Evolutionary conservation across 2,888 invertebrate genomes (phyloP).

Genomic region (Tholera decimalis): DNA sequence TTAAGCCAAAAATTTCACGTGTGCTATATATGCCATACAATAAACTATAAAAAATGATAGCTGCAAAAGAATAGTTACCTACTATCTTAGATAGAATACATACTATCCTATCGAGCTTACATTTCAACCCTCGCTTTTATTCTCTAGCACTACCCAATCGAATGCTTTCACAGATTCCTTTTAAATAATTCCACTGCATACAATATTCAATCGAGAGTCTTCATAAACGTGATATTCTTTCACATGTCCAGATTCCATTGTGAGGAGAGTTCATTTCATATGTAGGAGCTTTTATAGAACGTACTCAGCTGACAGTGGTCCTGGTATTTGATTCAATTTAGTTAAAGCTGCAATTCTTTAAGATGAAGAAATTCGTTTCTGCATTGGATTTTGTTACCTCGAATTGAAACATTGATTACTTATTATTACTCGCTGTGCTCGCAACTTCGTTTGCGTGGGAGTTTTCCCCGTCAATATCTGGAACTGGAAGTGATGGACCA

Average conservation of each 20-base stretch:
- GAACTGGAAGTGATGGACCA: too few relatives aligned
- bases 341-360: neutral
- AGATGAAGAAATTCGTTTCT: constrained; percentile 11
- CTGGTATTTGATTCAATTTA: constrained; percentile 50
- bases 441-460: too few relatives aligned
- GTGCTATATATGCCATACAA: too few relatives aligned
- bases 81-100: constrained; percentile 3
- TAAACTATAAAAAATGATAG: too few relatives aligned
- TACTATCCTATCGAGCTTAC: neutral
- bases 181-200: constrained; percentile 42
- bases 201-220: constrained; percentile 51
- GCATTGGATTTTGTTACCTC: too few relatives aligned
- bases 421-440: too few relatives aligned
- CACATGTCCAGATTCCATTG: constrained; percentile 47
- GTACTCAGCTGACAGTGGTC: constrained; percentile 23
- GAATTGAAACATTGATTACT: too few relatives aligned
- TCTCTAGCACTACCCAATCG: constrained; percentile 7
- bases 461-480: too few relatives aligned
- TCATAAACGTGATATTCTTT: constrained; percentile 54
- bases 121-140: constrained; percentile 18
- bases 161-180: constrained; percentile 38
- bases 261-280: constrained; percentile 46
- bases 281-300: constrained; percentile 49
- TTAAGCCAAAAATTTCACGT: too few relatives aligned
- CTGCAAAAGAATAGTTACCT: neutral